phyloP scores from a whole-genome alignment of 2,888 invertebrate species.

The Aphodius granarius region DNA sequence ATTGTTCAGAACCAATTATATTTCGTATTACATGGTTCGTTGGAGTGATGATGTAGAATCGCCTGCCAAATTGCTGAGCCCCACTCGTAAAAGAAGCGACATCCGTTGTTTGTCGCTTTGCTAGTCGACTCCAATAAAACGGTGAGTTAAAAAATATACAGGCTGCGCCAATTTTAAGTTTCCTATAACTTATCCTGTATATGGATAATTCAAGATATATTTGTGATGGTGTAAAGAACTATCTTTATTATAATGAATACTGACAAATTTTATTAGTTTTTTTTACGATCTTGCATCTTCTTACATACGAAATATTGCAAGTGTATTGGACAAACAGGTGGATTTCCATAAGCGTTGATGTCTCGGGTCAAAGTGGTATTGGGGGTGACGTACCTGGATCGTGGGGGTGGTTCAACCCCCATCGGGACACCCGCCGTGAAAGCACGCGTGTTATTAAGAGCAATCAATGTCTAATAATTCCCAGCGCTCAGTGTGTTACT shows the following conservation, averaged over 20 bases:
- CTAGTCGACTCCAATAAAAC: too few relatives aligned
- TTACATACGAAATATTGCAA: too few relatives aligned
- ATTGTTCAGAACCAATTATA: not conserved
- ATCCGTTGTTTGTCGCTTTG: not conserved
- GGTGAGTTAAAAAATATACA: too few relatives aligned
- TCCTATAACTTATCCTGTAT: too few relatives aligned
- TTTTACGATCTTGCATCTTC: too few relatives aligned
- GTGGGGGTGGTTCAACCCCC: not conserved
- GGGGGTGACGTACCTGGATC: not conserved
- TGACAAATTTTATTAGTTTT: too few relatives aligned
- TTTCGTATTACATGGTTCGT: not conserved
- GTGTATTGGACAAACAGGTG: too few relatives aligned
- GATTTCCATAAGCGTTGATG: too few relatives aligned
- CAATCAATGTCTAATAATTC: conserved; percentile 23
- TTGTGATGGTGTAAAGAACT: too few relatives aligned
- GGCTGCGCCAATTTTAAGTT: too few relatives aligned
- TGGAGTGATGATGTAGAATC: not conserved
- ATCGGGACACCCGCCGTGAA: not conserved
- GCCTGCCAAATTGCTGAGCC: not conserved
- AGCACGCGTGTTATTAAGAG: conserved; percentile 15
- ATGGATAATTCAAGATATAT: too few relatives aligned
- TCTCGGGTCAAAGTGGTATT: not conserved
- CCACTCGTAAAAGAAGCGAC: not conserved
- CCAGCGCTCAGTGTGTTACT: conserved; percentile 8
- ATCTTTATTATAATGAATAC: too few relatives aligned